These are phyloP conservation scores for Holothuria leucospilota DNA, from an alignment of 53 echinoderm and acorn worm genomes.

Conservation along the genomic window DNA sequence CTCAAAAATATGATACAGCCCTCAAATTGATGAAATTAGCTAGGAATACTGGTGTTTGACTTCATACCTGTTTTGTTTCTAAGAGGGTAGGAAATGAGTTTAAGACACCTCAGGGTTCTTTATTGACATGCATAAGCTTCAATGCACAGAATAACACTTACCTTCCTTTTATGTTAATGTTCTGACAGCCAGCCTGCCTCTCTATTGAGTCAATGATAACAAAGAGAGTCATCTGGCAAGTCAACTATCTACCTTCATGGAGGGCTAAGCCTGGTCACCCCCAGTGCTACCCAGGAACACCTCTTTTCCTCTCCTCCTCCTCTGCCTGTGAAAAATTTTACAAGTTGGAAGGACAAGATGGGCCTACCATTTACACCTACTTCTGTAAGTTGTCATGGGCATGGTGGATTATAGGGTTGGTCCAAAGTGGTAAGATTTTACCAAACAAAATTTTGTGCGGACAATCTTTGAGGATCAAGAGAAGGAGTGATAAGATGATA, in stretches of 20 bases:
- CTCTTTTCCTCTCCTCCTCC: constrained; percentile 9
- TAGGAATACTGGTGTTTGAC: too few species aligned
- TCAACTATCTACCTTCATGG: constrained; percentile 10
- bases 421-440: too few species aligned
- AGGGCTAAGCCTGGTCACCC: constrained; percentile 52
- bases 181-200: constrained; percentile 50
- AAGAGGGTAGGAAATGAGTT: too few species aligned
- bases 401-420: background rate
- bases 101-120: too few species aligned
- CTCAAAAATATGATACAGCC: too few species aligned
- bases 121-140: background rate
- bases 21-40: too few species aligned
- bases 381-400: constrained; percentile 35
- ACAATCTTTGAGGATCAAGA: too few species aligned
- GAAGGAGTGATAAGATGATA: too few species aligned
- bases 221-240: constrained; percentile 38
- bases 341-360: background rate
- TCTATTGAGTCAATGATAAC: constrained; percentile 48
- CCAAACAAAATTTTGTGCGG: too few species aligned
- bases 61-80: too few species aligned
- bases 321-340: background rate
- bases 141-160: constrained; percentile 42
- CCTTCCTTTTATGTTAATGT: constrained; percentile 43
- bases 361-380: constrained; percentile 1
- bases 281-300: constrained; percentile 39